Conservation (phyloP, 2,113 vertebrate genomes). For the Apeltes quadracus region DNA sequence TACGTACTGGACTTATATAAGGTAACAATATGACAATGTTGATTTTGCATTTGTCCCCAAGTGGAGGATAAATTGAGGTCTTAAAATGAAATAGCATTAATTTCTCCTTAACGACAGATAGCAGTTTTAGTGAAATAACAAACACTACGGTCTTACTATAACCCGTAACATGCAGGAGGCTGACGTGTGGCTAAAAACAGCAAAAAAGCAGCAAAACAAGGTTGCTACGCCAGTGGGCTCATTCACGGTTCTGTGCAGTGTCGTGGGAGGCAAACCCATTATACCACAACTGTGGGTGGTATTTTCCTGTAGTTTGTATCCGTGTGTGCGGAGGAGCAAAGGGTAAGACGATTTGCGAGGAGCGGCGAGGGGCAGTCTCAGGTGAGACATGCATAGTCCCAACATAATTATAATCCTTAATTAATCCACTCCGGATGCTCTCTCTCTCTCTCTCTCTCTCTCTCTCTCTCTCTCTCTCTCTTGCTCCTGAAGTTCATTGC, state of each 20-base stretch:
- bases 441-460: conserved; percentile 16
- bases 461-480: conserved; percentile 12
- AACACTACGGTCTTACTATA: background rate
- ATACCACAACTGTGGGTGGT: conserved; percentile 43
- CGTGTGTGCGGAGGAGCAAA: conserved; percentile 60
- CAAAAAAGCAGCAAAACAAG: background rate
- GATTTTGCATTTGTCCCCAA: background rate
- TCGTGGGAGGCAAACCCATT: conserved; percentile 51
- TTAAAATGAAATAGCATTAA: conserved; percentile 8
- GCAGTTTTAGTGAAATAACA: background rate
- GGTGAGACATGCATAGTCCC: conserved; percentile 73
- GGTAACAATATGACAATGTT: background rate
- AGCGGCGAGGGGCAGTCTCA: conserved; percentile 65
- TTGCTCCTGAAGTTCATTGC: conserved; percentile 55
- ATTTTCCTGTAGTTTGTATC: conserved; percentile 70
- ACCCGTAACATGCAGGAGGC: background rate
- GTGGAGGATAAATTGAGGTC: background rate
- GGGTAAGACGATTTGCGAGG: conserved; percentile 62
- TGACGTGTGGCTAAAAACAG: conserved; percentile 20
- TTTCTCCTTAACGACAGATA: background rate
- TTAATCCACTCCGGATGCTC: conserved; percentile 76
- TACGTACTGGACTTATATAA: too few relatives aligned
- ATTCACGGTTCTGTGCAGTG: conserved; percentile 43
- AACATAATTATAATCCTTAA: conserved; percentile 82
- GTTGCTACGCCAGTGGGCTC: conserved; percentile 47